Evolutionary conservation across 2,113 vertebrate genomes (phyloP).

Genomic region (Ifrita kowaldi): DNA sequence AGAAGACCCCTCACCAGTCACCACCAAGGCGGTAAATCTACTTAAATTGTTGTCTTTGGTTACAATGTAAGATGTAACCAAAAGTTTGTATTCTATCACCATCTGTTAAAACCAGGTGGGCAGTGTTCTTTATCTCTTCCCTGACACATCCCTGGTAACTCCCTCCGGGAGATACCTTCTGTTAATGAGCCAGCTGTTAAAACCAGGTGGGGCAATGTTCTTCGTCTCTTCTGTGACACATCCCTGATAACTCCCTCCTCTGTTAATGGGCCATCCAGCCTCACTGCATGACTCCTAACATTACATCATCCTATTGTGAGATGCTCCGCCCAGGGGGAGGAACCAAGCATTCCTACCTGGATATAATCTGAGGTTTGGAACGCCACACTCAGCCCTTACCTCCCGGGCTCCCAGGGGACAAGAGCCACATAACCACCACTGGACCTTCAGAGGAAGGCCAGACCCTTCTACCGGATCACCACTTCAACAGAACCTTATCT

Average conservation of each 20-base stretch:
- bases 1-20: neutral
- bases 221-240: neutral
- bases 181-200: neutral
- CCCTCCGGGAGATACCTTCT: accelerated
- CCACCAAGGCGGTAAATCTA: neutral
- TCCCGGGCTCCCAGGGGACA: neutral
- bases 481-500: neutral
- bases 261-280: neutral
- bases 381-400: neutral
- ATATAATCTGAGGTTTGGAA: neutral
- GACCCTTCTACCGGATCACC: neutral
- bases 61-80: neutral
- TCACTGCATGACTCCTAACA: neutral
- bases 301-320: neutral
- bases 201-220: neutral
- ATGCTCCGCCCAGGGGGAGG: neutral
- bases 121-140: neutral
- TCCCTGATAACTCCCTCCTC: neutral
- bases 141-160: neutral
- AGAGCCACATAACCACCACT: neutral
- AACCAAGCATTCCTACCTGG: neutral
- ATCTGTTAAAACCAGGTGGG: neutral
- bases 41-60: neutral
- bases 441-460: neutral
- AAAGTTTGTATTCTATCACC: neutral